phyloP scores from a whole-genome alignment of 2,888 invertebrate genomes.

The Cactoblastis cactorum region DNA sequence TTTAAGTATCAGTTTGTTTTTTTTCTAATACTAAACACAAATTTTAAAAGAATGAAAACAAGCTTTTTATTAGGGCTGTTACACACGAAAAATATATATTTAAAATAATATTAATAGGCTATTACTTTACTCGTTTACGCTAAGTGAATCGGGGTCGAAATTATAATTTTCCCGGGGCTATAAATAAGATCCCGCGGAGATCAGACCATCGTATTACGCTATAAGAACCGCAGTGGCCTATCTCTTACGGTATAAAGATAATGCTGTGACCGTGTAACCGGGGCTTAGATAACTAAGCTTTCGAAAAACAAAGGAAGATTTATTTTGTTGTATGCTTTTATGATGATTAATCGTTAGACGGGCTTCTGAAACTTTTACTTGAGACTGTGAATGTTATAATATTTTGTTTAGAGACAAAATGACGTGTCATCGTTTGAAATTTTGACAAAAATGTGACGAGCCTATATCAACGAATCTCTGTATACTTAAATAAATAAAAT shows the following conservation, averaged over 20 bases:
- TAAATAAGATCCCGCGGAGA: conserved; percentile 41
- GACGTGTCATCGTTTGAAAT: no score
- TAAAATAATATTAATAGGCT: conserved; percentile 17
- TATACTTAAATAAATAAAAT: no score
- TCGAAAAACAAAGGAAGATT: conserved; percentile 25
- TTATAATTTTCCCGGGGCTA: conserved; percentile 33
- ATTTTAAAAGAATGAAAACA: no score
- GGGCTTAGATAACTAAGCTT: conserved; percentile 31
- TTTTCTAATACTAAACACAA: no score
- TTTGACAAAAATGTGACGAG: no score
- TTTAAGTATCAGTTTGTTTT: no score
- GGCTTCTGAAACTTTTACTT: no score
- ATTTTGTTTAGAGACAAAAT: no score
- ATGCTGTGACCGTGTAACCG: conserved; percentile 34
- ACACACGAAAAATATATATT: not conserved
- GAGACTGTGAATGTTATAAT: no score
- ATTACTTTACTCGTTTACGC: conserved; percentile 22
- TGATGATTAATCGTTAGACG: conserved; percentile 9
- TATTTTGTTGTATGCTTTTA: conserved; percentile 12
- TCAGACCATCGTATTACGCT: conserved; percentile 36
- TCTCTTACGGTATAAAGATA: conserved; percentile 40
- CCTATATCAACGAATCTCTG: no score
- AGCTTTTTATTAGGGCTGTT: not conserved
- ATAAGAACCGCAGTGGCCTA: conserved; percentile 29
- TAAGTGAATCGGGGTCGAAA: conserved; percentile 25